Percentiles rank a stretch among this genome's conserved stretches.
phyloP scores from a whole-genome alignment of 2,888 invertebrate species.

The Microplitis manilae region DNA sequence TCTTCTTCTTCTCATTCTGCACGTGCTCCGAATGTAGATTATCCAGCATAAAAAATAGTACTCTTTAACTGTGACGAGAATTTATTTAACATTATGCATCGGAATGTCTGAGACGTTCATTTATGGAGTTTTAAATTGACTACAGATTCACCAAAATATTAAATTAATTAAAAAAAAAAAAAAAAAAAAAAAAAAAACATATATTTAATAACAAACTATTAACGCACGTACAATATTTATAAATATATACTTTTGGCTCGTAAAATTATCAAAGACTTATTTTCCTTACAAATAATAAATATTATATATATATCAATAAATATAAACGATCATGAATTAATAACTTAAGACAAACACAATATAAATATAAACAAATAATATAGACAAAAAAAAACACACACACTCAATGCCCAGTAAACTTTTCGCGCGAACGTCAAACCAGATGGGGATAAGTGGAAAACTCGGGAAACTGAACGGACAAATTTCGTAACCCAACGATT shows the following conservation, averaged over 20 bases:
- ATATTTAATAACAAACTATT: neutral
- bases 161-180: neutral
- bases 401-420: no score
- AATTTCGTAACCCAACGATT: no score
- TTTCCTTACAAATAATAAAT: no score
- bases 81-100: constrained; percentile 22
- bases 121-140: constrained; percentile 21
- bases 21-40: constrained; percentile 24
- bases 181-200: neutral
- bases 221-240: neutral
- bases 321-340: constrained; percentile 21
- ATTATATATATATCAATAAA: neutral
- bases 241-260: neutral
- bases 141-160: neutral
- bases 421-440: no score
- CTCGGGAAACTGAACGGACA: no score
- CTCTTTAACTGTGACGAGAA: constrained; percentile 2
- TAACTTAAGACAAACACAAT: constrained; percentile 28
- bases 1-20: constrained; percentile 29
- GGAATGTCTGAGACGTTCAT: constrained; percentile 28
- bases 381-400: neutral
- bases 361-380: constrained; percentile 18
- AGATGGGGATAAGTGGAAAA: no score
- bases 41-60: neutral
- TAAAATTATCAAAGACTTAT: no score